These are phyloP conservation scores for Synanthedon tipuliformis DNA, from an alignment of 2,888 invertebrate species.

Conservation along the genomic window DNA sequence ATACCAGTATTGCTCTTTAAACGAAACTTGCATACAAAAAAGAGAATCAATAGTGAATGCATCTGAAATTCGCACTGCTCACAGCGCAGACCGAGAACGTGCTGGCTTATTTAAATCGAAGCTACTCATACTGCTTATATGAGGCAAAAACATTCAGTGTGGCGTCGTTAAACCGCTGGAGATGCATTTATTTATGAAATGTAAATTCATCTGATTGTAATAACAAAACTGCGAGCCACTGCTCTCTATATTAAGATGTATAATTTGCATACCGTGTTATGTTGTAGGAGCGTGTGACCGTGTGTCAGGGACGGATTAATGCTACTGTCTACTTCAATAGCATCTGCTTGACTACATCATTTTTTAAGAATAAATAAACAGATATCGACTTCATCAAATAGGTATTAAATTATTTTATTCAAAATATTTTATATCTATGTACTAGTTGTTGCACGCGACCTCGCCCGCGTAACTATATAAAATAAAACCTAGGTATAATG, in stretches of 20 bases:
- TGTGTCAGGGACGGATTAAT: slow-evolving; percentile 20
- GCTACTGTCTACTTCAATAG: too few species aligned
- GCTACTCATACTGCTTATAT: slow-evolving; percentile 36
- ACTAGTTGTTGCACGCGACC: too few species aligned
- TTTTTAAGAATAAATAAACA: background rate
- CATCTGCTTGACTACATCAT: too few species aligned
- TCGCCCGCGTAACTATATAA: too few species aligned
- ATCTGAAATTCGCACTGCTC: slow-evolving; percentile 36
- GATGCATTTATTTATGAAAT: slow-evolving; percentile 72
- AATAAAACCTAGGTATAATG: too few species aligned
- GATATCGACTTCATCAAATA: too few species aligned
- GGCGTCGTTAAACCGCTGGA: slow-evolving; percentile 50
- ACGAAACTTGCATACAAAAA: background rate
- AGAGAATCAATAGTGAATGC: background rate
- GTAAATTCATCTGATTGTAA: slow-evolving; percentile 70
- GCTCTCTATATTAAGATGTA: slow-evolving; percentile 70
- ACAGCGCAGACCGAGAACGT: slow-evolving; percentile 17
- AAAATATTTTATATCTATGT: too few species aligned
- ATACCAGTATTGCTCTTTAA: too few species aligned
- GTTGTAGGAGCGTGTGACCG: slow-evolving; percentile 45
- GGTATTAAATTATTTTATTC: too few species aligned
- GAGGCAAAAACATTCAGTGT: slow-evolving; percentile 39
- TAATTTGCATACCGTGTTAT: slow-evolving; percentile 60
- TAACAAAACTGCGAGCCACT: slow-evolving; percentile 63
- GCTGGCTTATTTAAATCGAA: slow-evolving; percentile 52